Percentiles rank a stretch among this genome's conserved stretches.
Evolutionary conservation across 1,140 invertebrate species (phyloP).

Genomic region (Pogonomyrmex californicus): DNA sequence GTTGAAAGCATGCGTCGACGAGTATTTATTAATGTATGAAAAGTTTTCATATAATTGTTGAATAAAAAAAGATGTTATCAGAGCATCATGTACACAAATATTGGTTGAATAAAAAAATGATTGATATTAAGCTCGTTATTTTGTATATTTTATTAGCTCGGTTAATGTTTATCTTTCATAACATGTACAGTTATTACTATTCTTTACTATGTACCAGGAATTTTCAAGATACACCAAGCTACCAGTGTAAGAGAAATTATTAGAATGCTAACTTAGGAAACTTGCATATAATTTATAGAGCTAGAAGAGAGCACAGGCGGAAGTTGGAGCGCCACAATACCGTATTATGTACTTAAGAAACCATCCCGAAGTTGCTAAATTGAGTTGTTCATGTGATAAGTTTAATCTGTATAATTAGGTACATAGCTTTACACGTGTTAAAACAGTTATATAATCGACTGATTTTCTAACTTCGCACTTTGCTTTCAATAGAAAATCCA

Average conservation of each 20-base stretch:
- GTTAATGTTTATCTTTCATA: conserved; percentile 6
- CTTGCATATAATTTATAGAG: conserved; percentile 45
- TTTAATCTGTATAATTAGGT: conserved; percentile 45
- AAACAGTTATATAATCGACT: conserved; percentile 6
- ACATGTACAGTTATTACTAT: neutral
- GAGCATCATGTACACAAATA: neutral
- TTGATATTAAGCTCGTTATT: neutral
- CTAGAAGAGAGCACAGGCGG: conserved; percentile 25
- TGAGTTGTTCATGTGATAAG: conserved; percentile 41
- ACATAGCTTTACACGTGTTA: neutral
- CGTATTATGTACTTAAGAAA: conserved; percentile 55
- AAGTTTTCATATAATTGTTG: conserved; percentile 4
- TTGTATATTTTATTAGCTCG: neutral
- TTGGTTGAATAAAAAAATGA: conserved; percentile 35
- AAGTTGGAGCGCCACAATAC: conserved; percentile 42
- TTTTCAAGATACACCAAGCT: conserved; percentile 45
- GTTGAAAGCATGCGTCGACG: neutral
- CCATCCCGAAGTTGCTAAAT: conserved; percentile 36
- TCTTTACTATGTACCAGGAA: neutral
- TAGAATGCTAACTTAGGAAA: conserved; percentile 56
- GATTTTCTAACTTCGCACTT: neutral
- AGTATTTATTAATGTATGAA: conserved; percentile 14
- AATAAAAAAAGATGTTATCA: conserved; percentile 8
- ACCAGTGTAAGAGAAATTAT: conserved; percentile 39
- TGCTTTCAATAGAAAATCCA: neutral